These are phyloP conservation scores for Coelinius sp. DNA, from an alignment of 2,888 invertebrate genomes.

Conservation along the genomic window DNA sequence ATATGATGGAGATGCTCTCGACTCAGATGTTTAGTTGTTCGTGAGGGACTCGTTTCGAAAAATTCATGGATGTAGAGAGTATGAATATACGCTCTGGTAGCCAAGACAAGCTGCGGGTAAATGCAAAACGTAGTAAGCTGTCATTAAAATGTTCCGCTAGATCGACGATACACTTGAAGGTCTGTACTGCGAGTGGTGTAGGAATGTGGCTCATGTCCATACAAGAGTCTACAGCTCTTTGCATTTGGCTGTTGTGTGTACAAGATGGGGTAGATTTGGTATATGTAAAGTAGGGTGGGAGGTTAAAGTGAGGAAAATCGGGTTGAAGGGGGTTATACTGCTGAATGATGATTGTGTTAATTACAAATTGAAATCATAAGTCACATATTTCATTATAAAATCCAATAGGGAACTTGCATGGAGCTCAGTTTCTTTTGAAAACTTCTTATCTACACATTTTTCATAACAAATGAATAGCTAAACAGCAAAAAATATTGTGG, in stretches of 20 bases:
- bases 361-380: no score
- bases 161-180: slow-evolving; percentile 62
- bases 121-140: slow-evolving; percentile 64
- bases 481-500: no score
- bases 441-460: no score
- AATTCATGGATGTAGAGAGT: slow-evolving; percentile 28
- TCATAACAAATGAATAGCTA: no score
- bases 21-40: slow-evolving; percentile 50
- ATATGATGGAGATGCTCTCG: slow-evolving; percentile 42
- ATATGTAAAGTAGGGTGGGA: slow-evolving; percentile 24
- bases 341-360: slow-evolving; percentile 59
- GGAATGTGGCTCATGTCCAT: slow-evolving; percentile 53
- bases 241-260: slow-evolving; percentile 20
- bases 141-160: slow-evolving; percentile 70
- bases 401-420: no score
- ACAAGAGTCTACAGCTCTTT: background rate
- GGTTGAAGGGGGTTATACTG: background rate
- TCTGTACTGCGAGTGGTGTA: slow-evolving; percentile 56
- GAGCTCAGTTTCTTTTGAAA: no score
- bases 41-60: slow-evolving; percentile 58
- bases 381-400: no score
- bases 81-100: slow-evolving; percentile 55
- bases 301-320: background rate
- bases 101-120: slow-evolving; percentile 60
- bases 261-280: slow-evolving; percentile 27